Evolutionary conservation across 2,113 vertebrate species (phyloP), one percentile per base, ranked within the genome.

Genomic region (Elanus axillaris): DNA sequence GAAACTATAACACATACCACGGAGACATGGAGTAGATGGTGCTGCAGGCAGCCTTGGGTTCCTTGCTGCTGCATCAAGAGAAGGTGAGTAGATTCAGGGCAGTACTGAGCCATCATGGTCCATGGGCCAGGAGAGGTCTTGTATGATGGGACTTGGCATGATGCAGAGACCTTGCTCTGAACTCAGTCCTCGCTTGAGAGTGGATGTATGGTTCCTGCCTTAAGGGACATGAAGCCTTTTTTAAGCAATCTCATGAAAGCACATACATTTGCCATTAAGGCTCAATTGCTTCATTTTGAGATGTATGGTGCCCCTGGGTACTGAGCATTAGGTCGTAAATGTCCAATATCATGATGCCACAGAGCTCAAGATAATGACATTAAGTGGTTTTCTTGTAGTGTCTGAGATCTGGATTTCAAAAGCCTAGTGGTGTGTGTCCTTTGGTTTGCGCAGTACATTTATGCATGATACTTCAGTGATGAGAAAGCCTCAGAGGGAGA

Each of bases 161-260:
- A 80, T 59, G 66, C 64, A 40, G 62, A 82, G 91, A 95, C 88
- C 87, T 85, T 82, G 56, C 58, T 72, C 58, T 95, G 93, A 94
- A 82, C 93, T 84, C 52, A 7, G 60, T 63, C 79, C 53, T 78
- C 0, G 0, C 53, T 85, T 62, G 42, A 56, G 45, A 78, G 48
- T 64, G 52, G 27, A 25, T 85, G 10, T 56, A 13, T 56, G 34
- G 43, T 84, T 47, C 42, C 31, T 94, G 89, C 89, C 91, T 69
- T 71, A 59, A 94, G 91, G 80, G 86, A 93, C 58, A 10, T 23
- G 64, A 91, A 94, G 94, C 73, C 69, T 87, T 78, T 94, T 85
- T 55, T 45, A 76, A 91, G 32, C 74, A 76, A n/a, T 79, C 48
- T 62, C 22, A 27, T 66, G 59, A 83, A 94, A 90, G 75, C 29